Conservation (phyloP, 2,113 vertebrate genomes). For the Grammomys dolichurus region DNA sequence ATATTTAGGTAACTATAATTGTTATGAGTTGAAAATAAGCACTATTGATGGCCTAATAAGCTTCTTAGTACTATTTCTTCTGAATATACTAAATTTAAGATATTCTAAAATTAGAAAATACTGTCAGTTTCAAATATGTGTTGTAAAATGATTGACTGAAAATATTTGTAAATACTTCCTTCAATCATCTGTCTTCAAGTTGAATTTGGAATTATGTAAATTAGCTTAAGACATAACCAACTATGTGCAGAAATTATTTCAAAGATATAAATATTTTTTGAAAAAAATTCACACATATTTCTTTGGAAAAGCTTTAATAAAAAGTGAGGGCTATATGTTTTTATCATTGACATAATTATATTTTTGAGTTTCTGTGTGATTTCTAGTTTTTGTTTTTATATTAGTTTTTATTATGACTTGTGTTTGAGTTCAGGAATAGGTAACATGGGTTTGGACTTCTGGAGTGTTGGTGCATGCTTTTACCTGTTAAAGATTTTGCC, state of each 20-base stretch:
- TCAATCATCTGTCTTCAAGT: background rate
- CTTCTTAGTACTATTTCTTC: background rate
- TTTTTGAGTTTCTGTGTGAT: background rate
- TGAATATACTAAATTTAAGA: background rate
- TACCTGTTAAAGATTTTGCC: background rate
- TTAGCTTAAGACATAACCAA: background rate
- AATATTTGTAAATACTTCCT: background rate
- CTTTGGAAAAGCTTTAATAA: background rate
- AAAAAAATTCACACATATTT: background rate
- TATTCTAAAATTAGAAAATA: background rate
- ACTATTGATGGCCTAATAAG: background rate
- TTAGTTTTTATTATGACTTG: background rate
- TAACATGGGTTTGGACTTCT: background rate
- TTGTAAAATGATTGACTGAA: background rate
- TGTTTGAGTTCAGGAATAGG: background rate
- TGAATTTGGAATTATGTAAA: background rate
- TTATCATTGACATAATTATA: background rate
- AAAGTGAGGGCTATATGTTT: background rate
- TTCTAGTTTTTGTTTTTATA: background rate
- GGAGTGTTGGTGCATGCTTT: background rate
- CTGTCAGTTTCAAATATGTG: background rate
- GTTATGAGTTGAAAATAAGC: background rate
- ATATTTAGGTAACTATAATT: background rate
- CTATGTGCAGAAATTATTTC: background rate
- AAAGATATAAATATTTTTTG: background rate